Conservation (phyloP, 2,113 vertebrate species). For the Nansenia antarctica region DNA sequence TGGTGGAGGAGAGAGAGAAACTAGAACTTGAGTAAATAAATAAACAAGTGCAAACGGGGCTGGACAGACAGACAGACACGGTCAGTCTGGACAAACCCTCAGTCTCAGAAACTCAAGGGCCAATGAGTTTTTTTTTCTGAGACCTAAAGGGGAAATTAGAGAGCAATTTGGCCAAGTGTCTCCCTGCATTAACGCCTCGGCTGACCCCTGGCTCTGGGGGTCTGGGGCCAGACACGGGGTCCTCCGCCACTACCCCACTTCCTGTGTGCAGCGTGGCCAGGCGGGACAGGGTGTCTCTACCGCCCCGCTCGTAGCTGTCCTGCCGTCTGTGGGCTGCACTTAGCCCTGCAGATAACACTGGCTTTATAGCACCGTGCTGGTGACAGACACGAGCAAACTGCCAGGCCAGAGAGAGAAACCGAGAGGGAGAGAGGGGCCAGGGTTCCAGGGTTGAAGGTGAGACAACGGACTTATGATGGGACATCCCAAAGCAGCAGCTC, state of each 20-base stretch:
- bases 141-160: conserved; percentile 65
- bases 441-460: conserved; percentile 29
- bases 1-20: conserved; percentile 27
- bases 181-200: conserved; percentile 63
- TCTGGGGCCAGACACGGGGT: conserved; percentile 58
- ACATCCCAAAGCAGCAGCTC: conserved; percentile 33
- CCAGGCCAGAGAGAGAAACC: conserved; percentile 27
- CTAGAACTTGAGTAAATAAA: neutral
- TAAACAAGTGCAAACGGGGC: no score
- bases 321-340: conserved; percentile 74
- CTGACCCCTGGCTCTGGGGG: conserved; percentile 17
- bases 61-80: neutral
- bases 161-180: conserved; percentile 59
- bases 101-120: conserved; percentile 68
- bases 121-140: conserved; percentile 51
- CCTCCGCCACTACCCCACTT: conserved; percentile 48
- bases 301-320: conserved; percentile 60
- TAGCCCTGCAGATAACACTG: conserved; percentile 74
- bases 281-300: conserved; percentile 71
- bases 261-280: conserved; percentile 67
- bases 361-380: conserved; percentile 69
- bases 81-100: no score
- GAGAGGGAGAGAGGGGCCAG: conserved; percentile 10
- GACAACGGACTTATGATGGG: conserved; percentile 36
- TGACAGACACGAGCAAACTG: conserved; percentile 79